These are phyloP conservation scores for Sphaerodactylus townsendi DNA, from an alignment of 2,113 vertebrate species.

Conservation along the genomic window DNA sequence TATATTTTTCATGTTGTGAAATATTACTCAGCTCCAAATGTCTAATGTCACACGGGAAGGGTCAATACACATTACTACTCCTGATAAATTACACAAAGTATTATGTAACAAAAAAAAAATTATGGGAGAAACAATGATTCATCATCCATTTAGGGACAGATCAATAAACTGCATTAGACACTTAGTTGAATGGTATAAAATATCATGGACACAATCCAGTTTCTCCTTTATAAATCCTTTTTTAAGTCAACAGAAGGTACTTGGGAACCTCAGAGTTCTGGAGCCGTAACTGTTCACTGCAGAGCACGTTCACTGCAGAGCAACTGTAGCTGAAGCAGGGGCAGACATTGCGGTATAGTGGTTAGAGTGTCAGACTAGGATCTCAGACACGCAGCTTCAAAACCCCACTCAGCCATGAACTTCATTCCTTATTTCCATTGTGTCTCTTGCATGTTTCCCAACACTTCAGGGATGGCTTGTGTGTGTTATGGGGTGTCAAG, in stretches of 20 bases:
- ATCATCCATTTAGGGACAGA: constrained; percentile 9
- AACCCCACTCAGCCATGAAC: too few relatives aligned
- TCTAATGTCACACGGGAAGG: not conserved
- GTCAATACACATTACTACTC: constrained; percentile 4
- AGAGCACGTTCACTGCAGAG: not conserved
- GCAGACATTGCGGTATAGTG: too few relatives aligned
- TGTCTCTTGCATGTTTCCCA: too few relatives aligned
- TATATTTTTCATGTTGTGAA: constrained; percentile 2
- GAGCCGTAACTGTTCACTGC: too few relatives aligned
- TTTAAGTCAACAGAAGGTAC: not conserved
- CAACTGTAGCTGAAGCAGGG: too few relatives aligned
- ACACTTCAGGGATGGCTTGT: too few relatives aligned
- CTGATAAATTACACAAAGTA: constrained; percentile 3
- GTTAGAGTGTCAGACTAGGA: too few relatives aligned
- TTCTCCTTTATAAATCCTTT: not conserved
- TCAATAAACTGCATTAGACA: constrained; percentile 12
- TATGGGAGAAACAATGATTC: constrained; percentile 17
- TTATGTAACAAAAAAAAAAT: constrained; percentile 7
- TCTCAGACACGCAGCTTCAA: too few relatives aligned
- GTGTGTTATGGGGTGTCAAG: too few relatives aligned
- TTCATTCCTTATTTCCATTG: too few relatives aligned
- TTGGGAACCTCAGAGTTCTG: not conserved
- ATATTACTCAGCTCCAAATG: not conserved
- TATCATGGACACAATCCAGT: not conserved
- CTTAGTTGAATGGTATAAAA: not conserved